Conservation (phyloP, 2,888 invertebrate genomes). For the Amphipoea oculea region DNA sequence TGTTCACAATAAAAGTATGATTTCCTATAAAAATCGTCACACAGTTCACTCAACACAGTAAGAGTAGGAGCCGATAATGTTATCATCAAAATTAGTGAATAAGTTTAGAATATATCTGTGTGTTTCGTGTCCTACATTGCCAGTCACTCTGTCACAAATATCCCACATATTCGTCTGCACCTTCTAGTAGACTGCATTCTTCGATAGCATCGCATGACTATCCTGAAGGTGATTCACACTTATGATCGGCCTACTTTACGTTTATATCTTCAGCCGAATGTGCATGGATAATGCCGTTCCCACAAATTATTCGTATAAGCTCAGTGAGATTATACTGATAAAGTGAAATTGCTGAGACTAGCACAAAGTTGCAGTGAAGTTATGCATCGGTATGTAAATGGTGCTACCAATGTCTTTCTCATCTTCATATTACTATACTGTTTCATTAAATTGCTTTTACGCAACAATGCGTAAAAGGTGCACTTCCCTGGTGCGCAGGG, state of each 20-base stretch:
- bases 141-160: background rate
- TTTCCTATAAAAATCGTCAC: background rate
- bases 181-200: slow-evolving; percentile 51
- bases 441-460: background rate
- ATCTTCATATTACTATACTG: background rate
- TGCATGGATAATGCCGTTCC: slow-evolving; percentile 61
- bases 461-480: too few relatives aligned
- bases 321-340: slow-evolving; percentile 54
- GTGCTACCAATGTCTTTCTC: background rate
- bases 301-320: slow-evolving; percentile 58
- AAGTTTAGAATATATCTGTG: background rate
- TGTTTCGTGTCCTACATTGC: background rate
- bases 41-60: too few relatives aligned
- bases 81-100: background rate
- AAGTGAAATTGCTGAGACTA: slow-evolving; percentile 34
- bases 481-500: too few relatives aligned
- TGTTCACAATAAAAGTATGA: background rate
- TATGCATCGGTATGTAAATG: slow-evolving; percentile 26
- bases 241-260: slow-evolving; percentile 68
- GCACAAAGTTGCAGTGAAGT: slow-evolving; percentile 7
- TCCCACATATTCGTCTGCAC: slow-evolving; percentile 5
- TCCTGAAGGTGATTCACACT: slow-evolving; percentile 67
- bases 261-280: slow-evolving; percentile 68
- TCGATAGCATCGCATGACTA: slow-evolving; percentile 42
- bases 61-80: background rate